phyloP scores from a whole-genome alignment of 2,888 invertebrate genomes.

The Drosophila paramelanica region DNA sequence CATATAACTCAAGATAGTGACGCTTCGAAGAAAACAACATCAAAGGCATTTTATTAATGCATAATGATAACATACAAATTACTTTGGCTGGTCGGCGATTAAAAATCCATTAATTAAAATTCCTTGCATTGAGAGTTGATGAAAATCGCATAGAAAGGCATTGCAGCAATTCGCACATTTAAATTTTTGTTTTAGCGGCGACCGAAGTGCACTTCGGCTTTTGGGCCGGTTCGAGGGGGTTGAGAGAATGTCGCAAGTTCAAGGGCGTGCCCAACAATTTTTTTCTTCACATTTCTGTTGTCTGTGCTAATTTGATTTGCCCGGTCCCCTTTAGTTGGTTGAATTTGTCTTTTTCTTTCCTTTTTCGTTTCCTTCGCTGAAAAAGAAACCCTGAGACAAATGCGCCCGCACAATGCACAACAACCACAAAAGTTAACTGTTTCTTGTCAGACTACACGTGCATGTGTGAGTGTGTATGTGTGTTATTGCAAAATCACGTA shows the following conservation, averaged over 20 bases:
- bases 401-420: constrained; percentile 47
- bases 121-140: not conserved
- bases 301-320: constrained; percentile 57
- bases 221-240: constrained; percentile 22
- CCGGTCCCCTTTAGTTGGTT: constrained; percentile 25
- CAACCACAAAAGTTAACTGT: constrained; percentile 55
- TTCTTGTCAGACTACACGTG: constrained; percentile 19
- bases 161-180: not conserved
- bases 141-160: not conserved
- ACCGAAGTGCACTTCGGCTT: constrained; percentile 16
- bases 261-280: constrained; percentile 72
- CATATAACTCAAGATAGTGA: not conserved
- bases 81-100: not conserved
- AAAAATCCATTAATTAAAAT: not conserved
- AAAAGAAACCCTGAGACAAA: constrained; percentile 51
- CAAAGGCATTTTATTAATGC: not conserved
- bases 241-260: constrained; percentile 58
- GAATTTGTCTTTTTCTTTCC: constrained; percentile 35
- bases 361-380: constrained; percentile 16
- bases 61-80: not conserved
- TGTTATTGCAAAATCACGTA: constrained; percentile 63
- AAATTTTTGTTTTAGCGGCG: not conserved
- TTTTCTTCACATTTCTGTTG: constrained; percentile 27
- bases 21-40: too few species aligned
- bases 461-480: constrained; percentile 11